These are phyloP conservation scores for Sebastes trivittatus DNA, from an alignment of 2,797 vertebrate species.

Conservation along the genomic window DNA sequence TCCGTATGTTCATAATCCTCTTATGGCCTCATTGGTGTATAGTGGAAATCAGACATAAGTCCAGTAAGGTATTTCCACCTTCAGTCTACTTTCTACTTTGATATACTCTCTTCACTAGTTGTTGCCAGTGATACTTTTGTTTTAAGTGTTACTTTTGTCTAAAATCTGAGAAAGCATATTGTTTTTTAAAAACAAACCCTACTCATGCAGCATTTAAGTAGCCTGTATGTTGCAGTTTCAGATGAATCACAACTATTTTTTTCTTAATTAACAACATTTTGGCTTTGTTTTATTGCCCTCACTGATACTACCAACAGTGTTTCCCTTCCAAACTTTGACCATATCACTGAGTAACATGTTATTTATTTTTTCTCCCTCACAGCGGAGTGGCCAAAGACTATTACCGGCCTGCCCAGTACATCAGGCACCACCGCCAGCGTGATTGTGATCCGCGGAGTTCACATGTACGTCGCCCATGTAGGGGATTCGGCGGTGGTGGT, in stretches of 20 bases:
- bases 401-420: conserved; percentile 93
- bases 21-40: neutral
- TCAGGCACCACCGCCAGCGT: conserved; percentile 96
- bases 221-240: neutral
- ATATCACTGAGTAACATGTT: conserved; percentile 54
- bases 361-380: conserved; percentile 24
- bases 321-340: neutral
- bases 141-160: neutral
- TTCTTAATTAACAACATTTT: neutral
- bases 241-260: neutral
- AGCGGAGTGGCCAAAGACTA: conserved; percentile 97
- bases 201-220: neutral
- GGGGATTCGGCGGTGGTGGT: conserved; percentile 95
- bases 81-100: neutral
- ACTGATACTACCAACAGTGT: neutral
- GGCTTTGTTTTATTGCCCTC: neutral
- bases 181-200: neutral
- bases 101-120: neutral
- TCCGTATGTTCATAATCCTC: neutral
- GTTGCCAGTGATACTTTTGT: neutral
- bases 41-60: neutral
- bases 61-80: neutral
- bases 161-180: neutral
- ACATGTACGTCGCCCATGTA: conserved; percentile 97
- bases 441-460: conserved; percentile 91